phyloP scores from a whole-genome alignment of 2,888 invertebrate species.

The Drosophila imparisetae region DNA sequence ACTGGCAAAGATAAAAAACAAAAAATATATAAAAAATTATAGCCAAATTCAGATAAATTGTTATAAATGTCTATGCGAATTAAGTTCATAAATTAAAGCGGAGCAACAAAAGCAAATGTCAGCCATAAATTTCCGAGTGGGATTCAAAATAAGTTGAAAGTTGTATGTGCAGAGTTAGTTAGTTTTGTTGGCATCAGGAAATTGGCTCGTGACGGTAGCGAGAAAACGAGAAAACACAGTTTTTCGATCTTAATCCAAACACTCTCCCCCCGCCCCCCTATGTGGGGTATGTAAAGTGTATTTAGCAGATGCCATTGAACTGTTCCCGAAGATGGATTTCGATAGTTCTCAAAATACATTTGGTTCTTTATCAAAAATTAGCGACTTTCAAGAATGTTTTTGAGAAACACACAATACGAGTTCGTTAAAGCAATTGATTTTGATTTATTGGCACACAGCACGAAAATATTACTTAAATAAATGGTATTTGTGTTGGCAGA shows the following conservation, averaged over 20 bases:
- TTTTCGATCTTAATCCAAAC: background rate
- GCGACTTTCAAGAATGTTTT: background rate
- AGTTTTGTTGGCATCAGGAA: constrained; percentile 31
- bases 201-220: constrained; percentile 25
- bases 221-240: constrained; percentile 2
- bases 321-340: background rate
- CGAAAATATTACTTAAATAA: constrained; percentile 42
- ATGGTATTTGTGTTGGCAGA: constrained; percentile 23
- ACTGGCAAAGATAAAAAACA: constrained; percentile 1
- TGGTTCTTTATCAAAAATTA: background rate
- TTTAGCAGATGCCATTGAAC: background rate
- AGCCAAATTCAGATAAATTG: constrained; percentile 71
- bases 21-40: constrained; percentile 18
- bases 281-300: background rate
- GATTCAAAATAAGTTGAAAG: constrained; percentile 47
- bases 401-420: background rate
- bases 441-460: constrained; percentile 12
- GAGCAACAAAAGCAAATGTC: constrained; percentile 39
- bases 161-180: constrained; percentile 21
- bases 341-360: background rate
- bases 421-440: constrained; percentile 6
- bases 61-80: constrained; percentile 73
- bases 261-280: no score
- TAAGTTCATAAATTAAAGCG: constrained; percentile 74
- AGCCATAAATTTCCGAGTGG: constrained; percentile 45